Base-by-base conservation (phyloP, 2,888 invertebrate genomes). In the Nomada lathburiana region DNA sequence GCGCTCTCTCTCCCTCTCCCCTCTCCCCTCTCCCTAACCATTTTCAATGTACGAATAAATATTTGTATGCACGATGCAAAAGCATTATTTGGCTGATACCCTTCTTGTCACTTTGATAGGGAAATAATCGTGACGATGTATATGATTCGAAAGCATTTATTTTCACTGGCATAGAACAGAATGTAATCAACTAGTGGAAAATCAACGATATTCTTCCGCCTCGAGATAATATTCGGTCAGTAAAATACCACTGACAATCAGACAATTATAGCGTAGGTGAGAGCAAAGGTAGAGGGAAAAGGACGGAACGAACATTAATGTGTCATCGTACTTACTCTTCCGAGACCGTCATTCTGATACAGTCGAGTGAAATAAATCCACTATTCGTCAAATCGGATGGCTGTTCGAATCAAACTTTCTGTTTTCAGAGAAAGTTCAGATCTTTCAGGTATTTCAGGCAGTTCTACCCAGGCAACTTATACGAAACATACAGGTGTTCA, bases 271-370 rank as follows among this genome's bases (percentile, higher is more conserved):
- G n/a, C 29, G 23, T 44, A 18, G 47, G 13, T 7, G 29, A 23
- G 26, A 26, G 13, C 16, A 36, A 60, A 57, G 16, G 10, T 42
- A 63, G 23, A 44, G 26, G 5, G 55, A 47, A n/a, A 53, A 47
- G 65, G 60, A 63, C 44, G 62, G n/a, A n/a, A 59, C 11, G 16
- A 53, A 63, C 36, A 62, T 62, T 20, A 63, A 64, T 65, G 76
- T 67, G 68, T 79, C 77, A 70, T 71, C 67, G 63, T 90, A 90
- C 90, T 90, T 84, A 90, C 90, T 89, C 89, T 85, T 90, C 90
- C 72, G 90, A 88, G 68, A 90, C 90, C 80, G 90, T 90, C 90
- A 90, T 90, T 76, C 69, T 18, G n/a, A 68, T 55, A 59, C 57
- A 47, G 64, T 47, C 67, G n/a, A 60, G 11, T 2, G 62, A 76